Base-by-base conservation (phyloP, 2,888 invertebrate species). In the Crossocerus cetratus region DNA sequence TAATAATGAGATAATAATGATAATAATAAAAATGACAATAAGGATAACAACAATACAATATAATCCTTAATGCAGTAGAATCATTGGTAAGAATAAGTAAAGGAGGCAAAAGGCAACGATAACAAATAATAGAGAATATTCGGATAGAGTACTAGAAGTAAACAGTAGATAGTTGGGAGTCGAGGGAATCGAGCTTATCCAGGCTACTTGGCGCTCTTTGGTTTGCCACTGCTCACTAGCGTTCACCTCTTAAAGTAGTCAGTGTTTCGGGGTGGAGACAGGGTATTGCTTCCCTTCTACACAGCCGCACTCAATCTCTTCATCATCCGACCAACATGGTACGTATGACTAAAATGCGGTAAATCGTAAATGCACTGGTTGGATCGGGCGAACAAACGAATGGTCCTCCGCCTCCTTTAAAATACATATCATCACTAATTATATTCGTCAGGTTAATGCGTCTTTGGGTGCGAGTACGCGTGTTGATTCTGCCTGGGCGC, bases 81-180 rank as follows among this genome's bases (percentile, higher is more conserved):
- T 68, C 71, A 69, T 65, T 77, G 71, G 21, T 61, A 61, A 74
- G 56, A 65, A 79, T 42, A 77, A 76, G 75, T 74, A 72, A 69
- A 83, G 80, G 72, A 72, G 74, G 73, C 74, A 72, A 70, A 83
- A 81, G 72, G 72, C 75, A 86, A 85, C 83, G 65, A 78, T 81
- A 87, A 87, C 83, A 85, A 84, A 86, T 82, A 84, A 86, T 82
- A 54, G 83, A 88, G 86, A 82, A 82, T 86, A 84, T 84, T 83
- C 73, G 74, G 80, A 79, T 86, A 85, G 68, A 78, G 66, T 78
- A 80, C 59, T n/a, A n/a, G n/a, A 79, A 73, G 78, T 81, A 81
- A 76, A 78, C 83, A 84, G 49, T 49, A n/a, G n/a, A 73, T 77
- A 63, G 82, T 78, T 78, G 75, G 76, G 8, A 32, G 32, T 11